Conservation (phyloP, 2,888 invertebrate genomes). For the Drosophila setosimentum region DNA sequence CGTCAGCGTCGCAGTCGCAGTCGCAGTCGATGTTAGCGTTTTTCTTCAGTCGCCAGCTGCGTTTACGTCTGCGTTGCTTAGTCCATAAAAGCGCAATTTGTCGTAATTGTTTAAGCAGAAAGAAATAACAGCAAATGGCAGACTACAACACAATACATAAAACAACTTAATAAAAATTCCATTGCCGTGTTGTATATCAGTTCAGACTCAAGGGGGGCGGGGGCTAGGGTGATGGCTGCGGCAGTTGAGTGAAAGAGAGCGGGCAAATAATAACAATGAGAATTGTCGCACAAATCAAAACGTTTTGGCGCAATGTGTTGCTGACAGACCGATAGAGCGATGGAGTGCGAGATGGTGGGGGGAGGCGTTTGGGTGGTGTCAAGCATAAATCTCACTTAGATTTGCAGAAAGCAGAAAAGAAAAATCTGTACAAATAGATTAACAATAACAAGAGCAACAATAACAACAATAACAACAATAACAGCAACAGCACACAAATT, state of each 20-base stretch:
- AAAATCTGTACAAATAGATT: constrained; percentile 75
- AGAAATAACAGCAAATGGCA: constrained; percentile 68
- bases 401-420: constrained; percentile 28
- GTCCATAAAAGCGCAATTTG: constrained; percentile 82
- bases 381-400: constrained; percentile 72
- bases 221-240: background rate
- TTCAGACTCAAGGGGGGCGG: constrained; percentile 6
- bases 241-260: constrained; percentile 1
- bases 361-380: background rate
- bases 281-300: constrained; percentile 59
- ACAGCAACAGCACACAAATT: constrained; percentile 21
- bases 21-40: background rate
- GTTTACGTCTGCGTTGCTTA: constrained; percentile 25
- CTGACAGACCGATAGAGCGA: constrained; percentile 38
- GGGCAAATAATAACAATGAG: constrained; percentile 13
- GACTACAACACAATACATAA: constrained; percentile 68
- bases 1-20: constrained; percentile 37
- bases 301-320: constrained; percentile 61
- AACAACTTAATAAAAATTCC: constrained; percentile 83
- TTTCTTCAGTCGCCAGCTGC: constrained; percentile 20
- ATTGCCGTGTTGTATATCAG: constrained; percentile 74
- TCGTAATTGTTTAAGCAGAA: constrained; percentile 83
- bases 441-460: constrained; percentile 70
- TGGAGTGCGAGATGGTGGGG: background rate
- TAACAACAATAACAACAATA: constrained; percentile 42